Conservation (phyloP, 1,140 invertebrate species). For the Probaryconus sp. region DNA sequence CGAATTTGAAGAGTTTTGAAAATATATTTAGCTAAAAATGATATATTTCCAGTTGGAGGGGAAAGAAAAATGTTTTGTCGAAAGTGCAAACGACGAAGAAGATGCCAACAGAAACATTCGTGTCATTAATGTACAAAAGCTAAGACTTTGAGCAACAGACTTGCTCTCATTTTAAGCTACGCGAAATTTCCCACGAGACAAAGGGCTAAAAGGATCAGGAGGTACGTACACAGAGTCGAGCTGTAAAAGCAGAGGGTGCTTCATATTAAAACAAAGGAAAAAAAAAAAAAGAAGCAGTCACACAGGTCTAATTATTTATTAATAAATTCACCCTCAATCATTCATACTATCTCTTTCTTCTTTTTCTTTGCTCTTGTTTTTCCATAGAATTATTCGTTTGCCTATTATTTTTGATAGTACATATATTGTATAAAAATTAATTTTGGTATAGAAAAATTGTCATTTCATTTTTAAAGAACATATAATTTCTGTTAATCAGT, state of each 20-base stretch:
- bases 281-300: constrained; percentile 36
- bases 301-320: constrained; percentile 38
- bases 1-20: too few relatives aligned
- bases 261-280: constrained; percentile 48
- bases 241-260: constrained; percentile 40
- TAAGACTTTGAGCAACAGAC: constrained; percentile 37
- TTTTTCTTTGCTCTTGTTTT: too few relatives aligned
- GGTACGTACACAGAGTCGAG: constrained; percentile 31
- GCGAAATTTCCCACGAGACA: constrained; percentile 54
- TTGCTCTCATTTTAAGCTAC: constrained; percentile 41
- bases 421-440: too few relatives aligned
- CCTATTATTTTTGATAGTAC: neutral
- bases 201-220: constrained; percentile 47
- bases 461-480: too few relatives aligned
- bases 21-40: too few relatives aligned
- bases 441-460: too few relatives aligned
- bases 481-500: too few relatives aligned
- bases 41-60: neutral
- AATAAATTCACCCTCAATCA: constrained; percentile 45
- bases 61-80: neutral
- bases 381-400: too few relatives aligned
- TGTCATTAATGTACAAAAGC: constrained; percentile 41
- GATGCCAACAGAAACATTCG: constrained; percentile 13
- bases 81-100: constrained; percentile 23
- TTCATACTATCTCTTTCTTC: constrained; percentile 7